These are phyloP conservation scores for Campoplex nolae DNA, from an alignment of 2,888 invertebrate genomes.

Conservation along the genomic window DNA sequence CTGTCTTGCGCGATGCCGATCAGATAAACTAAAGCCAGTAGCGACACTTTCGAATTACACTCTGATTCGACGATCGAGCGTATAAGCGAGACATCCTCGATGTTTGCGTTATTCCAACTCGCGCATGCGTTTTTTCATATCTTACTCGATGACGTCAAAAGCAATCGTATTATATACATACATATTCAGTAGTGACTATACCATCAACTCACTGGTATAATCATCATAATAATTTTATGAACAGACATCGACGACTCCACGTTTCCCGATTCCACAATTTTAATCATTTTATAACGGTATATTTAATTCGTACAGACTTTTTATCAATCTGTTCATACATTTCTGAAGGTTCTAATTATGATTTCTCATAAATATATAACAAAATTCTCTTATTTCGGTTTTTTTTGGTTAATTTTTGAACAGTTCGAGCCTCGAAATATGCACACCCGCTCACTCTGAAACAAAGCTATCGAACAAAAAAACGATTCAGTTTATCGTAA, in stretches of 20 bases:
- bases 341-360: neutral
- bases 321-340: neutral
- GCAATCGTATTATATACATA: conserved; percentile 7
- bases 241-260: neutral
- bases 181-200: neutral
- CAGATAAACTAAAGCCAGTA: conserved; percentile 65
- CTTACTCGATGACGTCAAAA: conserved; percentile 30
- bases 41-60: conserved; percentile 60
- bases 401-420: neutral
- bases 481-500: conserved; percentile 37
- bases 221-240: neutral
- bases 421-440: too few species aligned
- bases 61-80: conserved; percentile 51
- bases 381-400: neutral
- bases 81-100: conserved; percentile 32
- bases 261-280: neutral
- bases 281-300: neutral
- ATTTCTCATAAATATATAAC: too few species aligned
- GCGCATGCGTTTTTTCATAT: conserved; percentile 66
- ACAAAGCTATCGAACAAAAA: neutral
- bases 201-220: neutral
- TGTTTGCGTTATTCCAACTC: conserved; percentile 43
- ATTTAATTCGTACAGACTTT: neutral
- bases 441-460: neutral
- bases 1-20: conserved; percentile 60